Base-by-base conservation (phyloP, 2,888 invertebrate genomes). In the Hydriomena furcata region DNA sequence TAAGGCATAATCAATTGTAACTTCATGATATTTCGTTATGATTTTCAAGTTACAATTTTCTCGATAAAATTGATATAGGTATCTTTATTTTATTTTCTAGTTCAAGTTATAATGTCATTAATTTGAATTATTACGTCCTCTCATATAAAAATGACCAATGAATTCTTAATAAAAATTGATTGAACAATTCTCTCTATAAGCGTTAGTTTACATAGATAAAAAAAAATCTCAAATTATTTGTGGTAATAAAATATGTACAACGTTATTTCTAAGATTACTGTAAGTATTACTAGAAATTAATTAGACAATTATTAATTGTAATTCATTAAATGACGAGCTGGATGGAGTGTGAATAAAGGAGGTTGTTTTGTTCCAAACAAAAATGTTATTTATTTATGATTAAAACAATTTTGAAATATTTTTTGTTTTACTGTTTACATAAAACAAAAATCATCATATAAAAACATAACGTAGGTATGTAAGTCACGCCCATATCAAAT, bases 331-430 rank as follows among this genome's bases (percentile, higher is more conserved):
- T 82, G 85, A 82, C 61, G 83, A 81, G 81, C 75, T 82, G 85
- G 76, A 82, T 88, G 87, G 75, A 79, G 89, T 88, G 88, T 87
- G 90, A 87, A 84, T 84, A 84, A 79, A 81, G 84, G 88, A 86
- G 87, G 90, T 89, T 89, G 90, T 87, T 88, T 89, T 89, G 90
- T 89, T 90, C 77, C 88, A 87, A 88, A 89, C 87, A 82, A 89
- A 84, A 69, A 88, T 87, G 88, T 88, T 90, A 90, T 90, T 90
- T 90, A 90, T 90, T 90, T 89, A 88, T 90, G 86, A 90, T 78
- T 89, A 90, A 90, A 90, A 80, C 78, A 87, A 82, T 87, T 90
- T 90, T 89, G 92, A 71, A 91, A 93, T 79, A 83, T 38, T 49
- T 5, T 24, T 27, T 6, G 34, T 59, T 73, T 73, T 52, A 42